Evolutionary conservation across 2,113 vertebrate species (phyloP), one percentile per base, ranked within the genome.

Genomic region (Vulpes vulpes): DNA sequence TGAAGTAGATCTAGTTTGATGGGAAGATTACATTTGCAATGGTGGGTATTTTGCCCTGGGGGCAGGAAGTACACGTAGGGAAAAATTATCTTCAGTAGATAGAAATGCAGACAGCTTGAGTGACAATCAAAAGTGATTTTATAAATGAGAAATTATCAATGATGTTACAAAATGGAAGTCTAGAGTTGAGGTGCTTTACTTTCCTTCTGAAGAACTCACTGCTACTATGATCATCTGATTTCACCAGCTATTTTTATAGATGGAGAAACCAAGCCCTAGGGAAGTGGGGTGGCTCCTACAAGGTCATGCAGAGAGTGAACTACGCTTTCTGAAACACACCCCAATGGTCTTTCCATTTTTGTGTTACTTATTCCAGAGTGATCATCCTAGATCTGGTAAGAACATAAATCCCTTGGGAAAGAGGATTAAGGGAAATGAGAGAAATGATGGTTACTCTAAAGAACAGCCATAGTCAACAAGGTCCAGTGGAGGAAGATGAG

Each of bases 131-230:
- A 94, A 96, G 0, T 22, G 15, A 80, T 67, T 73, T 15, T 69
- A 49, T 35, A 76, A 16, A 91, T 80, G n/a, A 83, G 51, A 69
- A 79, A 43, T 60, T 8, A 32, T 62, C 25, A 38, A 4, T 51
- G 11, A 51, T 20, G 49, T 23, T 73, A 79, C 4, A 79, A 65
- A 91, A 51, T 16, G 3, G 10, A 59, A 67, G 23, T 53, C 17
- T 25, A 59, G 11, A 83, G 17, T 27, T 64, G n/a, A 81, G 4
- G 27, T 8, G 57, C 38, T 93, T 30, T 23, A 14, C 30, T 55
- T 76, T 83, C 9, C 76, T 96, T 91, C 64, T 89, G 51, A 95
- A 81, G 64, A 65, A 64, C 60, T 91, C 57, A 64, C 14, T 65
- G 69, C 14, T 65, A 76, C 14, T 78, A 17, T 55, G 60, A 65